Evolutionary conservation across 2,888 invertebrate species (phyloP), one percentile per base, ranked within the genome.

Genomic region (Habrosyne pyritoides): DNA sequence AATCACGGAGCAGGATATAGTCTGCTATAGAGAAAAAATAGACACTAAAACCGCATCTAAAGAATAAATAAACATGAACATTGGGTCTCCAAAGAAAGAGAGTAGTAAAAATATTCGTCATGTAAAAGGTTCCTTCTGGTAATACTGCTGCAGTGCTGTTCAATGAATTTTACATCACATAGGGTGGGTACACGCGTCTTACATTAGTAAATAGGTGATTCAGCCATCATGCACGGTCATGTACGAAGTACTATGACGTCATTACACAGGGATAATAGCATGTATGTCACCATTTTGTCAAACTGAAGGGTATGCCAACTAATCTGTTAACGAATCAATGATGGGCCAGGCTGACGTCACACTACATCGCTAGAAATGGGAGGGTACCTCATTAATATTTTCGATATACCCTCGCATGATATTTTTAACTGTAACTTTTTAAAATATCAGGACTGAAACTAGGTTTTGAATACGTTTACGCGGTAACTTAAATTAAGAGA

Each of bases 111-210:
- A 42, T 18, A 8, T n/a, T 5, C 42, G 42, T 42, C 42, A 42
- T n/a, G 8, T 5, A 18, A 42, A 42, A 42, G 18, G 18, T 18
- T 42, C 8, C 33, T 33, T 33, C 42, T 8, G 18, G 7, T 14
- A 42, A 14, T 42, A 42, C 14, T 42, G 36, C 42, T 42, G 42
- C 42, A 42, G 42, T 42, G 18, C 42, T 42, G n/a, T 42, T n/a
- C 42, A 18, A 42, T 42, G 42, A 42, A 42, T 42, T 42, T 42
- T 42, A 42, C 42, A 42, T 42, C 8, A 42, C 42, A 2, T 8
- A 1, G 42, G 42, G 42, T 18, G 42, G 42, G 42, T 42, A 18
- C 42, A 42, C 42, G 8, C 18, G 42, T 42, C 42, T 42, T 42
- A 42, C 42, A 42, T 42, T 42, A 42, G 42, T 42, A 42, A 42